Conservation (phyloP, 2,888 invertebrate species). For the Agrochola macilenta region DNA sequence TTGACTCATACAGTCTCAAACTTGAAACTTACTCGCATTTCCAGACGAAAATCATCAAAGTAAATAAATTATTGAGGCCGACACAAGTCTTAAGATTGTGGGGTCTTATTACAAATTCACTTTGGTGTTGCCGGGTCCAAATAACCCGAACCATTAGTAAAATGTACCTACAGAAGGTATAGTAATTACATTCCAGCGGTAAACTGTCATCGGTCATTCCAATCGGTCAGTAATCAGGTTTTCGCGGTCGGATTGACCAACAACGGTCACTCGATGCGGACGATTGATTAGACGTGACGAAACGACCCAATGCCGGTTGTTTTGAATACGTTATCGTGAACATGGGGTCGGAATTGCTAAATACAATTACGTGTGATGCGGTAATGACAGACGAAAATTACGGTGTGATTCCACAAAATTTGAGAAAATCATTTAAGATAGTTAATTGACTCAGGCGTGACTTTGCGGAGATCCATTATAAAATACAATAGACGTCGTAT, state of each 20-base stretch:
- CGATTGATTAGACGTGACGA: slow-evolving; percentile 79
- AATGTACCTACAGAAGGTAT: slow-evolving; percentile 72
- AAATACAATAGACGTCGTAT: no score
- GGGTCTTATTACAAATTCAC: slow-evolving; percentile 85
- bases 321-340: slow-evolving; percentile 57
- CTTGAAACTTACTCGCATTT: slow-evolving; percentile 67
- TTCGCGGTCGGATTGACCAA: slow-evolving; percentile 80
- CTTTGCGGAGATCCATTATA: no score
- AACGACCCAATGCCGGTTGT: slow-evolving; percentile 60
- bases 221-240: slow-evolving; percentile 79
- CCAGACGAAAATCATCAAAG: slow-evolving; percentile 74
- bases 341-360: slow-evolving; percentile 9
- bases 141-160: slow-evolving; percentile 83
- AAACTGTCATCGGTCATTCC: slow-evolving; percentile 82
- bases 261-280: slow-evolving; percentile 75
- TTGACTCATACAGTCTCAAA: slow-evolving; percentile 67
- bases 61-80: slow-evolving; percentile 82
- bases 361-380: slow-evolving; percentile 7
- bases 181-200: slow-evolving; percentile 85
- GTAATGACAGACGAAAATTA: not conserved
- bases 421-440: not conserved
- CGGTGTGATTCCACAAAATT: not conserved
- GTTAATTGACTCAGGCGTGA: no score
- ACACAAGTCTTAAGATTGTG: slow-evolving; percentile 79
- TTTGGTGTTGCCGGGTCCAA: slow-evolving; percentile 77